These are phyloP conservation scores for Drosophila mercatorum DNA, from an alignment of 2,888 invertebrate genomes.

Conservation along the genomic window DNA sequence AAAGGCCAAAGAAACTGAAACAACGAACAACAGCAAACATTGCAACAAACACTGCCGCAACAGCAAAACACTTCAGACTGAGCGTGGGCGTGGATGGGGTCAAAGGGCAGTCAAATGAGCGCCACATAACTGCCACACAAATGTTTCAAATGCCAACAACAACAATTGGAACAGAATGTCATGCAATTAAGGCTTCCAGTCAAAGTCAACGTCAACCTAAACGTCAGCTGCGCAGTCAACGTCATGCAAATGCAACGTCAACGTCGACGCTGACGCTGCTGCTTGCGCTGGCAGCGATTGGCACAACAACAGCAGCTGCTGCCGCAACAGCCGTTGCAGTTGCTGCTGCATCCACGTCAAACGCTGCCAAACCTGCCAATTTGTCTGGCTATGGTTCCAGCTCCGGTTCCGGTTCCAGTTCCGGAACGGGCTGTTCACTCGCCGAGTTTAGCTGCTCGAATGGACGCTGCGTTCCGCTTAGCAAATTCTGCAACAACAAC, in stretches of 20 bases:
- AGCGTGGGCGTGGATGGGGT: conserved; percentile 43
- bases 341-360: conserved; percentile 42
- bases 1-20: conserved; percentile 75
- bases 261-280: conserved; percentile 53
- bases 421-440: conserved; percentile 78
- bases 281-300: conserved; percentile 52
- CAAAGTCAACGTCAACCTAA: conserved; percentile 33
- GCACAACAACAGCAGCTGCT: conserved; percentile 32
- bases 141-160: conserved; percentile 58
- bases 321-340: conserved; percentile 30
- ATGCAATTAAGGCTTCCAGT: conserved; percentile 67
- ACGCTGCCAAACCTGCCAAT: conserved; percentile 70
- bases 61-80: conserved; percentile 63
- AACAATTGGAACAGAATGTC: conserved; percentile 52
- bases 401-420: conserved; percentile 51
- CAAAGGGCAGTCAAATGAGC: conserved; percentile 63
- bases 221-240: conserved; percentile 30
- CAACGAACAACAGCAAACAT: conserved; percentile 59
- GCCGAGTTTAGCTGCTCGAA: conserved; percentile 84
- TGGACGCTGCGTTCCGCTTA: conserved; percentile 86
- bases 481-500: conserved; percentile 91
- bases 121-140: conserved; percentile 63
- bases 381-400: conserved; percentile 54
- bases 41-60: conserved; percentile 38
- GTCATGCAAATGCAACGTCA: conserved; percentile 37